phyloP scores from a whole-genome alignment of 2,113 vertebrate genomes.

The Maccullochella peelii region DNA sequence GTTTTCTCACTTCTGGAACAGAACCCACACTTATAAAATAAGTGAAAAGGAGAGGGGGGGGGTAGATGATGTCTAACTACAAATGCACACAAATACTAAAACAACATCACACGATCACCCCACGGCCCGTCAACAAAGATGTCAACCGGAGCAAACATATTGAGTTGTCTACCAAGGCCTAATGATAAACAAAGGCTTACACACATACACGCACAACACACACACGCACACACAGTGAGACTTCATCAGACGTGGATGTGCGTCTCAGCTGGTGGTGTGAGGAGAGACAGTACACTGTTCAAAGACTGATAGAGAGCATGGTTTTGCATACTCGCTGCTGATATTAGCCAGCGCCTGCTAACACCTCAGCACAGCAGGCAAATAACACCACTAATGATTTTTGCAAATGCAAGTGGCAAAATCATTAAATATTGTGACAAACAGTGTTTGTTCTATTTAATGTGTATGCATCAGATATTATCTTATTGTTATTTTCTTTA shows the following conservation, averaged over 20 bases:
- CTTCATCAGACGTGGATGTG: conserved; percentile 52
- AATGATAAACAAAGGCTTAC: conserved; percentile 60
- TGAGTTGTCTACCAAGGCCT: conserved; percentile 48
- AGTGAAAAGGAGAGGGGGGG: not conserved
- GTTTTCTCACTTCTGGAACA: not conserved
- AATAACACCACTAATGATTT: conserved; percentile 75
- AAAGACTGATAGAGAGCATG: conserved; percentile 71
- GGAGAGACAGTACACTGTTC: conserved; percentile 64
- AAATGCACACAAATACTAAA: conserved; percentile 45
- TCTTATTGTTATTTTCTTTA: conserved; percentile 19
- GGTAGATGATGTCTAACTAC: conserved; percentile 9
- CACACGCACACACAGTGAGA: not conserved
- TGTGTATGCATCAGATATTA: conserved; percentile 21
- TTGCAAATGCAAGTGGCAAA: conserved; percentile 69
- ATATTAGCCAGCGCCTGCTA: conserved; percentile 60
- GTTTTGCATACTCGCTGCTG: conserved; percentile 65
- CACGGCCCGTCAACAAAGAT: conserved; percentile 51
- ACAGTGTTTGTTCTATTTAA: conserved; percentile 57
- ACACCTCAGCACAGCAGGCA: conserved; percentile 63
- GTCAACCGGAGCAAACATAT: conserved; percentile 61
- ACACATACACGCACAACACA: conserved; percentile 31
- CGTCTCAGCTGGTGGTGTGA: conserved; percentile 66
- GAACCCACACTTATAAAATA: not conserved
- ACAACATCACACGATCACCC: conserved; percentile 43
- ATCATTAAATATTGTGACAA: conserved; percentile 72